Conservation (phyloP, 1,140 invertebrate species). For the Bathynomus jamesi region DNA sequence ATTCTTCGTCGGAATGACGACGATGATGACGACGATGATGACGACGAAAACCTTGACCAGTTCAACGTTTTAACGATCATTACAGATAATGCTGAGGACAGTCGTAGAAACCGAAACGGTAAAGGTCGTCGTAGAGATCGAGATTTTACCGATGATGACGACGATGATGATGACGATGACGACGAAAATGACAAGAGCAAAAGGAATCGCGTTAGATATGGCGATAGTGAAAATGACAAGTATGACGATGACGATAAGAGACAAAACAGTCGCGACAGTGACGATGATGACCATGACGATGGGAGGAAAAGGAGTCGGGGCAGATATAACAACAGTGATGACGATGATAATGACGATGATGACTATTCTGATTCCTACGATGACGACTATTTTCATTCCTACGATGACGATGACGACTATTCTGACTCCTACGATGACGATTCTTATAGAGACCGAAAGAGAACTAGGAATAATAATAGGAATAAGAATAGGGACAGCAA, state of each 20-base stretch:
- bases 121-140: not conserved
- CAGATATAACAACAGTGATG: not conserved
- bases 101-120: not conserved
- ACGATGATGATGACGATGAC: not conserved
- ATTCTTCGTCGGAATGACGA: not conserved
- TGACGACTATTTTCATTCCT: not conserved
- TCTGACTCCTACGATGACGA: not conserved
- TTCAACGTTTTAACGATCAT: not conserved
- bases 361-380: not conserved
- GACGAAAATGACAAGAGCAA: not conserved
- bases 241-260: not conserved
- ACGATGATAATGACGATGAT: not conserved
- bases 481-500: no score
- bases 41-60: not conserved
- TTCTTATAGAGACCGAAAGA: not conserved
- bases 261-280: not conserved
- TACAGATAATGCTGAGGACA: not conserved
- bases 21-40: not conserved
- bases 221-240: not conserved
- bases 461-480: no score
- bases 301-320: not conserved
- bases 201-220: not conserved
- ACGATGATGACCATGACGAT: not conserved
- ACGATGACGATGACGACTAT: not conserved
- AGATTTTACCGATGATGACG: not conserved